Evolutionary conservation across 2,113 vertebrate species (phyloP).

Genomic region (Aptenodytes forsteri): DNA sequence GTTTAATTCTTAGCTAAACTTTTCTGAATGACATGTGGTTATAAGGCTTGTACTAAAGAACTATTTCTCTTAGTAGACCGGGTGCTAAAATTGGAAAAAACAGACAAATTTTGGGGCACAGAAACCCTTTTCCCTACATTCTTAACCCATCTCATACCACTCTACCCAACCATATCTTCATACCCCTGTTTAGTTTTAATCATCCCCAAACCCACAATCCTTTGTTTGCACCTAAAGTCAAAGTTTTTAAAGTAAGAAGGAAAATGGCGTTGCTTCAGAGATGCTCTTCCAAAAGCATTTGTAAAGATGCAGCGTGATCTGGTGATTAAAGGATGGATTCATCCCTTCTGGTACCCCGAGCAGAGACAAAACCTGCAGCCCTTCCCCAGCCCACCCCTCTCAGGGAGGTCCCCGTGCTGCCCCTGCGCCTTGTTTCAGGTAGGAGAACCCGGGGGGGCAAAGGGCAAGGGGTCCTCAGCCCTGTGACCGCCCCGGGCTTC

Average conservation of each 20-base stretch:
- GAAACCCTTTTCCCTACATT: background rate
- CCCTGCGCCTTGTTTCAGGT: accelerated
- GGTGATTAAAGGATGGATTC: background rate
- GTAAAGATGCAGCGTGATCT: background rate
- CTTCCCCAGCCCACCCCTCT: background rate
- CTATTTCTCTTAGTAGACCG: background rate
- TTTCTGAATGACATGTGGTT: constrained; percentile 37
- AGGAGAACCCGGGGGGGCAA: background rate
- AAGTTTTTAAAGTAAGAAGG: background rate
- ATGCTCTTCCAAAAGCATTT: background rate
- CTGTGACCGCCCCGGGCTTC: background rate
- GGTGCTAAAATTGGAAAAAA: background rate
- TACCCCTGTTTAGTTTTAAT: background rate
- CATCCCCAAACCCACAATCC: no score
- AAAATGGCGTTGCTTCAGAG: background rate
- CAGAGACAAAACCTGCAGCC: background rate
- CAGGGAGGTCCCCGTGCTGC: background rate
- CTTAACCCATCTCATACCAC: background rate
- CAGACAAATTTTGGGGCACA: background rate
- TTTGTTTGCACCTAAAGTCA: background rate
- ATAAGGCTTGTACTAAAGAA: background rate
- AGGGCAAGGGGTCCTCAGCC: accelerated
- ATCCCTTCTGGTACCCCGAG: background rate
- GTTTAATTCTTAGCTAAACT: constrained; percentile 60
- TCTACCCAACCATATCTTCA: background rate